Base-by-base conservation (phyloP, 1,140 invertebrate genomes). In the silkworm (Bombyx mori) region DNA sequence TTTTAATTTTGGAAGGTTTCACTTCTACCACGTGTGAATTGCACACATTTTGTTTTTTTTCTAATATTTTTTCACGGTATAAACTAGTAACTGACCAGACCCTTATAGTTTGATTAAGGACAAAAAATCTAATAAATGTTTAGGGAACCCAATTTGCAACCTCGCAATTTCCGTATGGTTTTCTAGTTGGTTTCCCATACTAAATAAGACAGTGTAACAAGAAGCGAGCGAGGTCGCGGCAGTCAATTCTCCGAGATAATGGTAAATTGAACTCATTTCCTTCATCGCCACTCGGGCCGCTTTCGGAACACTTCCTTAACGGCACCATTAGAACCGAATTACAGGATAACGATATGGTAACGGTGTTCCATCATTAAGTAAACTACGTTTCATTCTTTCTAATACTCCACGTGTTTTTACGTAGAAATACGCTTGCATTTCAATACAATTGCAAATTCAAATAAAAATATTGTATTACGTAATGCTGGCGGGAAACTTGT, bases 251-350 rank as follows among this genome's bases (percentile, higher is more conserved):
- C 72, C 69, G 68, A 79, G 76, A 76, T 74, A 80, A 77, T 79
- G 68, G 68, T 73, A 75, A 80, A 77, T 77, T 76, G 75, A 77
- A 74, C 66, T 73, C 75, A 75, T 79, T 82, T 80, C 76, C 75
- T 73, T 62, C 60, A 66, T 65, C 61, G 46, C 58, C 61, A 47
- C 60, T 57, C 46, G 48, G 46, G 35, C 50, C 54, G 67, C 58
- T 66, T 63, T 52, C 52, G 61, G 64, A 66, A 65, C 64, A 61
- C 60, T 73, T 76, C 71, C 75, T 70, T 73, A 69, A 62, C 75
- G 66, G 65, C 65, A 62, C 63, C 71, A 75, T 74, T 75, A 71
- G 63, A 72, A 71, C 62, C 62, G 63, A 69, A 73, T 73, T 74
- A 75, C 66, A 66, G 60, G 62, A 75, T 69, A 73, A 71, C 67